Conservation (phyloP, 1,140 invertebrate genomes). For the Thaumatotibia leucotreta region DNA sequence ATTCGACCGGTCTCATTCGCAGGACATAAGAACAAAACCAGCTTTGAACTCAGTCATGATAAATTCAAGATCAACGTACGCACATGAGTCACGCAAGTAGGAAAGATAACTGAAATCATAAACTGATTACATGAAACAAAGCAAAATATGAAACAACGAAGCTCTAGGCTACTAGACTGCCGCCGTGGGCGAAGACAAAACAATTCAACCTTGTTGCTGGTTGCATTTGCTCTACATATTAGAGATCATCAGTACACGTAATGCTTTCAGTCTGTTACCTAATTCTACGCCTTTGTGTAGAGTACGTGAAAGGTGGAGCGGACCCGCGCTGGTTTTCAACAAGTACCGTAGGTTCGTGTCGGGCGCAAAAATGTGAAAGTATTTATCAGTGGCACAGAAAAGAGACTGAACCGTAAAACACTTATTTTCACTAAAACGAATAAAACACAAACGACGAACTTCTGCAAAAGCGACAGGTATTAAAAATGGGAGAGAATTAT, state of each 20-base stretch:
- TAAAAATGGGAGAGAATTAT: too few relatives aligned
- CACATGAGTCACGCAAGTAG: not conserved
- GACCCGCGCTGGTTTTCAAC: too few relatives aligned
- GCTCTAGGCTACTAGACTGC: not conserved
- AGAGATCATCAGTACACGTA: not conserved
- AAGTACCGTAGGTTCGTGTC: too few relatives aligned
- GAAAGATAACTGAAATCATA: not conserved
- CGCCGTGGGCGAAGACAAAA: conserved; percentile 1
- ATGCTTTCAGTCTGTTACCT: not conserved
- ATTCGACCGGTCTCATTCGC: not conserved
- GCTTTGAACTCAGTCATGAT: not conserved
- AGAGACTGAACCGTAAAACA: too few relatives aligned
- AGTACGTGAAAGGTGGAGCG: not conserved
- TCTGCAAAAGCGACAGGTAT: too few relatives aligned
- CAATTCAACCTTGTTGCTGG: conserved; percentile 11
- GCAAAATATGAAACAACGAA: not conserved
- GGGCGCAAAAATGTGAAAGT: too few relatives aligned
- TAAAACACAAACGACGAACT: too few relatives aligned
- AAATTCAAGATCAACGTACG: not conserved
- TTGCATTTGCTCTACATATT: not conserved
- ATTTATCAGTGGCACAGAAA: too few relatives aligned
- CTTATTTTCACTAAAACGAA: too few relatives aligned
- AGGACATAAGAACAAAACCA: not conserved
- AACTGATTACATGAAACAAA: not conserved
- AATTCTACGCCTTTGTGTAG: not conserved